A percentile compares a stretch with the other conserved stretches of the same genome.
phyloP scores from a whole-genome alignment of 35 echinoderm and acorn worm species.

The Apostichopus californicus region DNA sequence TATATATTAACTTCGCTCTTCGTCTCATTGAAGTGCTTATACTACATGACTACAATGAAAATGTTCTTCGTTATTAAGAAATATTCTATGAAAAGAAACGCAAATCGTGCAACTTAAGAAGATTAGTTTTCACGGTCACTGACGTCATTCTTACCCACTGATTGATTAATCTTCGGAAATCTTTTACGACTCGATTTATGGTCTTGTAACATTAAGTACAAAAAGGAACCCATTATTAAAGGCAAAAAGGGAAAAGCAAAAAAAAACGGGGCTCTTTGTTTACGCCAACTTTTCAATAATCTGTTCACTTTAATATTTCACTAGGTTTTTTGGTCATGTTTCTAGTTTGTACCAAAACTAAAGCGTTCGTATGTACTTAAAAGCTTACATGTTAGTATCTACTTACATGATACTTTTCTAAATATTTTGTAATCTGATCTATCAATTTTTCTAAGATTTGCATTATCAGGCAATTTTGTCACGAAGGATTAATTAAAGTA shows the following conservation, averaged over 20 bases:
- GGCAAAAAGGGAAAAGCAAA: not conserved
- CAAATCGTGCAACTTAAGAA: not conserved
- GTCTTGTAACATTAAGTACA: not conserved
- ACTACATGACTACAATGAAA: too few relatives aligned
- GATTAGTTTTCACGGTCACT: not conserved
- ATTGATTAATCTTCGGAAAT: constrained; percentile 29
- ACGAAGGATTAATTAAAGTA: not conserved
- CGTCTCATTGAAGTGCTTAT: too few relatives aligned
- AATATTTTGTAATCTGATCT: not conserved
- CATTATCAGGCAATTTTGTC: not conserved
- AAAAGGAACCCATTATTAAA: not conserved
- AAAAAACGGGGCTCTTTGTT: constrained; percentile 9
- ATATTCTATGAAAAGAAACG: not conserved
- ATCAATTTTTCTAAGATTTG: not conserved
- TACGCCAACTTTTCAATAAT: not conserved
- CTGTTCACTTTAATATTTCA: constrained; percentile 22
- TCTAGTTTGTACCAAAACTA: too few relatives aligned
- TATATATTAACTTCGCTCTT: too few relatives aligned
- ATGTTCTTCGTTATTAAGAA: not conserved
- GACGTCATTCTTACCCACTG: constrained; percentile 3
- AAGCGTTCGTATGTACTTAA: too few relatives aligned
- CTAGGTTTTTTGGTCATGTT: not conserved
- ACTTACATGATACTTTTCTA: not conserved
- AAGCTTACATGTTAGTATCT: too few relatives aligned
- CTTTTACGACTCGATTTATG: constrained; percentile 18